Evolutionary conservation across 2,113 vertebrate species (phyloP), one percentile per base, ranked within the genome.

Genomic region (Ramphastos sulfuratus): DNA sequence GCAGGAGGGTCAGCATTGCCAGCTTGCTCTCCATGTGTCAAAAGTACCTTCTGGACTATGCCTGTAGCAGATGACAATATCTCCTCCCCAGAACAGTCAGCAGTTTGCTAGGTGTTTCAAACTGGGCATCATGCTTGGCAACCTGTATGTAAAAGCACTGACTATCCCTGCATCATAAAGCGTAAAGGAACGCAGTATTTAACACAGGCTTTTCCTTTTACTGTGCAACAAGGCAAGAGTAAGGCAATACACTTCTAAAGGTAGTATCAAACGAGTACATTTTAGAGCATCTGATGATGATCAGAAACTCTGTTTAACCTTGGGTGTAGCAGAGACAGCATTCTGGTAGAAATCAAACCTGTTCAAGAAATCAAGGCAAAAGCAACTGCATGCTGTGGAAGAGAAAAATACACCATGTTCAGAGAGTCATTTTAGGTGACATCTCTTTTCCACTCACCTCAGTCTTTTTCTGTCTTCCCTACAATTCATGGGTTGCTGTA

Each of bases 111-210:
- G 31, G 50, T 79, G 39, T 69, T 89, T 89, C 33, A 67, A 79
- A 83, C 2, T 7, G 23, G 84, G 50, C 0, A 1, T n/a, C 0
- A 0, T 9, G 60, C 33, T 37, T 85, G 63, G n/a, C 33, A 83
- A 85, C 21, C 33, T 25, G 4, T 25, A 37, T 0, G 0, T 48
- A 33, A 20, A 78, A 85, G 16, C 69, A 35, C 25, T 3, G 12
- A 59, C 2, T 24, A 54, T 28, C 44, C 17, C 2, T 30, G n/a
- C 35, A 27, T 0, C 4, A 6, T 10, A 39, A 87, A 65, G 25
- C 4, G 10, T 23, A 58, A 64, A 7, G 19, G 11, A 85, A 54
- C 10, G 11, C 60, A 50, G 64, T 63, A 69, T 23, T 30, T 7
- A 52, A 55, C 1, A 67, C 31, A 25, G 2, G 7, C 12, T 69